These are phyloP conservation scores for Cyprinus carpio DNA, from an alignment of 2,113 vertebrate species.

Conservation along the genomic window DNA sequence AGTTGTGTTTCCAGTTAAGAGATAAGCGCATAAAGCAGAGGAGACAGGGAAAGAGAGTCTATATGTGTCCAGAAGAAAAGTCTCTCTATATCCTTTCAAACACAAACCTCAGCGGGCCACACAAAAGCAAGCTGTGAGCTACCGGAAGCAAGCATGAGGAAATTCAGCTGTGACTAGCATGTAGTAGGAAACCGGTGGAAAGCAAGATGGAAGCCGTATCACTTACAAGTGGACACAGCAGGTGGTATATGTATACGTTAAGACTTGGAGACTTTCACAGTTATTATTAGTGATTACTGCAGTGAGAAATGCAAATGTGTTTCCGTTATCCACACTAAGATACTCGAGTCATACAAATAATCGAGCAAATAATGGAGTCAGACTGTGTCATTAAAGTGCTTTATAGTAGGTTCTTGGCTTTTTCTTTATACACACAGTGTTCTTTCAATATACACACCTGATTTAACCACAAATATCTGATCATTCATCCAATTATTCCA, in stretches of 20 bases:
- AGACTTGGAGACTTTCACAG: not conserved
- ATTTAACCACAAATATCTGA: too few species aligned
- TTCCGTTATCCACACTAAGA: not conserved
- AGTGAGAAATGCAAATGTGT: conserved; percentile 12
- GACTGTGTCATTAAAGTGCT: not conserved
- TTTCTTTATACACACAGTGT: not conserved
- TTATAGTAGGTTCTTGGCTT: not conserved
- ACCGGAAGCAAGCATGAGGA: conserved; percentile 19
- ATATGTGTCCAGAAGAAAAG: conserved; percentile 31
- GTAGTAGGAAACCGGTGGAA: conserved; percentile 27
- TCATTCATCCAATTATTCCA: not conserved
- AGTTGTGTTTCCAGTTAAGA: conserved; percentile 50
- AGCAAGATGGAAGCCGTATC: conserved; percentile 44
- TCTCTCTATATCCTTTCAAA: conserved; percentile 5
- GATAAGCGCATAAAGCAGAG: conserved; percentile 56
- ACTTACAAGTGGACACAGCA: conserved; percentile 10
- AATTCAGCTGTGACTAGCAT: conserved; percentile 15
- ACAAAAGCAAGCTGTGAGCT: conserved; percentile 35
- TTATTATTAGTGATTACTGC: conserved; percentile 13
- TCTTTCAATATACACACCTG: too few species aligned
- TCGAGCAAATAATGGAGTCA: not conserved
- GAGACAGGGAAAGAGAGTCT: conserved; percentile 49
- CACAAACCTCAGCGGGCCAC: conserved; percentile 31
- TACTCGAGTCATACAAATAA: not conserved
- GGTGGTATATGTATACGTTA: conserved; percentile 4